Base-by-base conservation (phyloP, 37 sponge, comb jelly and placozoan species). In the Aplysina aerophoba region DNA sequence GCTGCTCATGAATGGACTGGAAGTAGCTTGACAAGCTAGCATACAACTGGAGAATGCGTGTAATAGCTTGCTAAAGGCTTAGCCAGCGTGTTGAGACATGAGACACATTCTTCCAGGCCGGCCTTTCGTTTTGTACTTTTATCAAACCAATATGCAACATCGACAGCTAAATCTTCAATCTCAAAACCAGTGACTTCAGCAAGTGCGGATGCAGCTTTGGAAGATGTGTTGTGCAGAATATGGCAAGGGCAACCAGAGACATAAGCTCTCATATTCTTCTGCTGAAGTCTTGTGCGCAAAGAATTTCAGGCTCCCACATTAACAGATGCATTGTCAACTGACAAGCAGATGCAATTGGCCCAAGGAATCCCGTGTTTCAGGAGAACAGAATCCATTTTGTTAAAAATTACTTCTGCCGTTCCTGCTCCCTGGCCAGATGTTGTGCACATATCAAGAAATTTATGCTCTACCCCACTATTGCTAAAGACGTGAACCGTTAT, bases 301-400 rank as follows among this genome's bases (percentile, higher is more conserved):
- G 87, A 89, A 27, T 92, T 83, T 25, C 73, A 62, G 27, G 37
- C 80, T 24, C 88, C 93, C 24, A 90, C 25, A 50, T 92, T 88
- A 11, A 92, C 92, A 28, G 85, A 86, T 28, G 89, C 86, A 85
- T 93, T 93, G 36, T 93, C 93, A 17, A 89, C 85, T 36, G 74
- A 54, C 30, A 80, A 57, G 8, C 86, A 79, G 53, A 88, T 75
- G 73, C 93, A 92, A 28, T 88, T 81, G 21, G 41, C 61, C 89
- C 89, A 92, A 55, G 87, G 41, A 58, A 88, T 73, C 28, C 25
- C 35, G 36, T 38, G 13, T 12, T 40, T 73, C 31, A 35, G 21
- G 16, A 89, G 38, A 4, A 44, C 77, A 31, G 65, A 81, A 39
- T 89, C 84, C 87, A 93, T 86, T 78, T 86, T 83, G 16, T 37